Base-by-base conservation (phyloP, 2,888 invertebrate genomes). In the Tetragnatha montana region DNA sequence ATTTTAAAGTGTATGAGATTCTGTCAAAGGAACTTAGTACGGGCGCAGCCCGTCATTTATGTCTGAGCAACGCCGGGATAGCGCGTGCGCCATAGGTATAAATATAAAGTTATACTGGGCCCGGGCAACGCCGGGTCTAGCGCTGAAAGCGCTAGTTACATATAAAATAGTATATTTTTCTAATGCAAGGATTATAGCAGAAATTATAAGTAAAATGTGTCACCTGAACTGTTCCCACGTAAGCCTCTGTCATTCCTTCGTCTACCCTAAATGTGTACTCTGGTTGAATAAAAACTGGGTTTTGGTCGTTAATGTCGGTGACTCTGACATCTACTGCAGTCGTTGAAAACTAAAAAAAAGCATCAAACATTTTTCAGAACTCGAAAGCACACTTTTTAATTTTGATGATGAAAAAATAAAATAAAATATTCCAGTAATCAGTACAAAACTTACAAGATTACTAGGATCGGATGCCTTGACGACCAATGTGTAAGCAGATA, bases 391-490 rank as follows among this genome's bases (percentile, higher is more conserved):
- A 35, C 35, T 35, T 35, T 35, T 35, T 35, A 35, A 35, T 2
- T 35, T 0, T 60, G 12, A 60, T 60, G 0, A 8, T 60, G 4
- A 17, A 60, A 60, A 17, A 60, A 17, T 60, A 8, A 17, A 60
- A 7, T 10, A 60, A 60, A 8, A 17, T 7, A 10, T 8, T 17
- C 10, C 10, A 8, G 17, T 60, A 60, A 60, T 7, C 12, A 35
- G 35, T 35, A 35, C 8, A 74, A 19, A 70, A 86, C 84, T 86
- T 90, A 91, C 91, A 69, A 97, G 93, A 75, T 96, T 96, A 1
- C 97, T 97, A 47, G 96, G 96, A 93, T 98, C 98, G 93, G 97
- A 97, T 0, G 97, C 97, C 94, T 95, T 96, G 81, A 98, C 95
- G 93, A 96, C 97, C 95, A 98, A 93, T 93, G 97, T 96, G 93